Base-by-base conservation (phyloP, 2,888 invertebrate genomes). In the Aplocera efformata region DNA sequence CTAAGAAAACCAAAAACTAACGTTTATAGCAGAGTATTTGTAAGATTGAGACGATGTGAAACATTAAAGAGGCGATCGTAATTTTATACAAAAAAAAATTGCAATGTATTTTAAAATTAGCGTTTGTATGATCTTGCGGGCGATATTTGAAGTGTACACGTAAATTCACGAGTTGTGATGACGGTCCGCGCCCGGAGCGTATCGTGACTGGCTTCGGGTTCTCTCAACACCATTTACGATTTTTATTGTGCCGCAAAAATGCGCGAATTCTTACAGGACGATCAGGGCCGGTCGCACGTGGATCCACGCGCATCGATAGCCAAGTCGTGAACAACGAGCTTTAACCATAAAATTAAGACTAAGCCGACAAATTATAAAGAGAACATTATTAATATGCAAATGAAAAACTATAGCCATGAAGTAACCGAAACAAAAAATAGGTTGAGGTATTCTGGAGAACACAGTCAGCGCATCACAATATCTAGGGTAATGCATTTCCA, bases 211-310 rank as follows among this genome's bases (percentile, higher is more conserved):
- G 64, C 78, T 70, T 61, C 63, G 70, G 70, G 69, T 72, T 78
- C 69, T 65, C 73, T 72, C 76, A 72, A 73, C 67, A 71, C 80
- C 82, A 83, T 82, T 81, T 81, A 81, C 76, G 76, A 81, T 83
- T 84, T 85, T 84, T 85, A 81, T 80, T 78, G 75, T 71, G 70
- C 71, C 67, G 77, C 79, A 82, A 85, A 85, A 85, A 82, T 76
- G 76, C 75, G 82, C 78, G 74, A 84, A 81, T 78, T 72, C 72
- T 81, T 79, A 74, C 63, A 65, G 69, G 40, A 48, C 47, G 30
- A 17, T 67, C 76, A 75, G 74, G 78, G 77, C 73, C 68, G 60
- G 73, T 77, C 77, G 78, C 76, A 71, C 76, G 71, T 75, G 79
- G 82, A 83, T 83, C 72, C 82, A 81, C 81, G 83, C 80, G 79